These are phyloP conservation scores for Phaethon lepturus DNA, from an alignment of 2,113 vertebrate genomes.

Conservation along the genomic window DNA sequence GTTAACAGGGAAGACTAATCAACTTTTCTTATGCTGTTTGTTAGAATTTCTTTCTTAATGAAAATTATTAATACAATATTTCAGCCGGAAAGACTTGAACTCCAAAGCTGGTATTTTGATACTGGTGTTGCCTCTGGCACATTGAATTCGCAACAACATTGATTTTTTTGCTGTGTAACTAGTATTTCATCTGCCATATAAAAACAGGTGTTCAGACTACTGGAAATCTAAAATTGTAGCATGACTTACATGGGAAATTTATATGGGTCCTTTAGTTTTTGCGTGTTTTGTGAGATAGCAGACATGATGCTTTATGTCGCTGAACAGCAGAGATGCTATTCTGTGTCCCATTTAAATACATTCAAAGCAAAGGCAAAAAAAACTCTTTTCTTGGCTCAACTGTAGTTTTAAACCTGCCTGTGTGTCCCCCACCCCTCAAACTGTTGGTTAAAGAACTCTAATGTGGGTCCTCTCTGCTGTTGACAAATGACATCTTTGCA, in stretches of 20 bases:
- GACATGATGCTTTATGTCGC: neutral
- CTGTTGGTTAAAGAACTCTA: neutral
- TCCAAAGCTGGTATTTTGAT: neutral
- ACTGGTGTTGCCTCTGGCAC: accelerated
- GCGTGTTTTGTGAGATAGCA: neutral
- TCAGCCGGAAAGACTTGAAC: neutral
- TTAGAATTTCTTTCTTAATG: neutral
- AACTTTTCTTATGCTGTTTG: neutral
- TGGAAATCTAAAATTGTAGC: neutral
- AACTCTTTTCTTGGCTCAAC: neutral
- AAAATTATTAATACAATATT: neutral
- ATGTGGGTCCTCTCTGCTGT: neutral
- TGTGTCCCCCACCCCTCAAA: accelerated
- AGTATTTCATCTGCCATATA: neutral
- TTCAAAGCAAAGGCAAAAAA: neutral
- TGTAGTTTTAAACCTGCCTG: neutral
- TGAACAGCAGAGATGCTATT: neutral
- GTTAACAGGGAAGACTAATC: neutral
- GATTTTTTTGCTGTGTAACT: neutral
- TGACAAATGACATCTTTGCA: neutral
- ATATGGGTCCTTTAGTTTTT: neutral
- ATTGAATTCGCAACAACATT: neutral
- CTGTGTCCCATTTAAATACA: neutral
- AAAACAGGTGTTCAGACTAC: neutral
- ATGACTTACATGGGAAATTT: neutral